Evolutionary conservation across 2,113 vertebrate genomes (phyloP), one percentile per base, ranked within the genome.

Genomic region (Xiphias gladius): DNA sequence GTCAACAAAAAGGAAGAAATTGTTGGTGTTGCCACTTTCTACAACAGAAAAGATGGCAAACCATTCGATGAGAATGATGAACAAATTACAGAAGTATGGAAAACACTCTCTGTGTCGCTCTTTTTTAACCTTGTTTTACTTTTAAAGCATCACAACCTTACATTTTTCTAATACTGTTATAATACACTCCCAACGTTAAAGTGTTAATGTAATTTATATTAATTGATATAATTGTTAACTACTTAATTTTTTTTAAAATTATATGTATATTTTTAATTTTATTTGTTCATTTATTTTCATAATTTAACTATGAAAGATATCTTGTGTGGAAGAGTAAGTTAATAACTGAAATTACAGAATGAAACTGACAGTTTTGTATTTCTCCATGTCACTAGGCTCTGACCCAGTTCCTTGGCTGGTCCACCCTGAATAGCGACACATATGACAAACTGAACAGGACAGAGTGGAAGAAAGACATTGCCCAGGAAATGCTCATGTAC

Each of bases 1-100:
- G 97, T 98, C 83, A 99, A 99, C 94, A 99, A 97, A 92, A 99
- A 98, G 84, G 98, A 99, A 94, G 97, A 99, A 92, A 97, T 98
- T 39, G 97, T 99, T 61, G 97, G 97, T 10, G 94, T 99, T 16
- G 97, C 96, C 46, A 99, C 97, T 0, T 99, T 99, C 93, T 99
- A 95, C 88, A 99, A 99, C 72, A 95, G 97, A 74, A 96, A 95
- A 84, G 98, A 98, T 19, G 97, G 96, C 71, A 97, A 95, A 82
- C 96, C 98, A 28, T 99, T 99, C 37, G 97, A 99, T 0, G 97
- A 98, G 52, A 95, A 96, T 28, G 98, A 99, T 55, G 97, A 99
- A 79, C 96, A 97, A 89, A 96, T 99, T 57, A 97, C 92, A 83
- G 97, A 99, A 94, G 98, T 97, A 58, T 0, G 57, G 7, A 1